Evolutionary conservation across 2,797 vertebrate genomes (phyloP), one percentile per base, ranked within the genome.

Genomic region (Vespertilio murinus): DNA sequence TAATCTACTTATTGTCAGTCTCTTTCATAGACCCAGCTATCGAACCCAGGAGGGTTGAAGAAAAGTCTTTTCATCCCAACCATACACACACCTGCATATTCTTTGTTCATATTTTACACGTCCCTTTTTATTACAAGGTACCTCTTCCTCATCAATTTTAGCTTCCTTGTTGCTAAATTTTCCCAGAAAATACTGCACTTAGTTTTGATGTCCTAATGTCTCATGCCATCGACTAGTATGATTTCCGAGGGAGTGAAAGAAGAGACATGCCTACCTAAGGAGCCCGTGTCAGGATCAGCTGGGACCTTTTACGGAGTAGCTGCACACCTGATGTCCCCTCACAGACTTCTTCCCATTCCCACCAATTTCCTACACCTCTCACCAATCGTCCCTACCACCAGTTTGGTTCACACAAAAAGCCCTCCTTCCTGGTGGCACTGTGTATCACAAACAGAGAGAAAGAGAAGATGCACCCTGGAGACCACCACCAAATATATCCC

Each of bases 121-220:
- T 49, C 30, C 49, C 18, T 33, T 49, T 92, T 88, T 71, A 75
- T 86, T 75, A 65, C 22, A 90, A 61, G 7, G 25, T 82, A 82
- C n/a, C 49, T 42, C 12, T 14, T 10, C 20, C 22, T 71, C 2
- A 64, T 71, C 90, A 73, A 40, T 73, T 83, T 93, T 80, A 67
- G 3, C 70, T 54, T 84, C 20, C n/a, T 87, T 22, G 28, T 47
- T 87, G 73, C 35, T 22, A 80, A 65, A 78, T 79, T 79, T 52
- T 74, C 11, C 28, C 80, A 79, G 25, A 79, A 86, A 90, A 70
- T 25, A 4, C 28, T 92, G 10, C 23, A 59, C 18, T 94, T 65
- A 45, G 28, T 79, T 94, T 86, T 94, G 33, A 47, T 56, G n/a
- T 83, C 12, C n/a, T 59, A 49, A 69, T 89, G 91, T 65, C 18